Evolutionary conservation across 2,113 vertebrate species (phyloP).

Genomic region (Pterocles burchelli): DNA sequence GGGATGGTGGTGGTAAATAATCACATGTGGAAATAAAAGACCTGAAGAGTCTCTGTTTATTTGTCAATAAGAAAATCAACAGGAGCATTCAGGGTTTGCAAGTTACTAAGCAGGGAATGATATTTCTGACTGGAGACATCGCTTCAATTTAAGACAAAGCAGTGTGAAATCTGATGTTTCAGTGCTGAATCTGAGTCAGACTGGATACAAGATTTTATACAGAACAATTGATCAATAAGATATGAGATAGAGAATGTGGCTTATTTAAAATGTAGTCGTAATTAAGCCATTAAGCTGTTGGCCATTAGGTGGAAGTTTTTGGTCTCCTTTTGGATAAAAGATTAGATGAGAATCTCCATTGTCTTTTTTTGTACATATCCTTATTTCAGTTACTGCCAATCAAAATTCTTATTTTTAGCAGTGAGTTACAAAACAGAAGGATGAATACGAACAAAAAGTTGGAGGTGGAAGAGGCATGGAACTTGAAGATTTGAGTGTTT

Average conservation of each 20-base stretch:
- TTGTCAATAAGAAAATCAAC: neutral
- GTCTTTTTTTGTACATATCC: neutral
- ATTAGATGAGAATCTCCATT: neutral
- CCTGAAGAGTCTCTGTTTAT: neutral
- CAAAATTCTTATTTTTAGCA: conserved; percentile 32
- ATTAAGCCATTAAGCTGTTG: neutral
- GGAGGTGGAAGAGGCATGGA: neutral
- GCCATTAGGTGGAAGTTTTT: neutral
- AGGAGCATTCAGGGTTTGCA: neutral
- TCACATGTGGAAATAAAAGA: neutral
- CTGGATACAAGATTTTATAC: neutral
- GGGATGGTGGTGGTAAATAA: neutral
- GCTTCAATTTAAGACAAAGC: neutral
- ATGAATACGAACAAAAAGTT: neutral
- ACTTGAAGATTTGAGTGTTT: neutral
- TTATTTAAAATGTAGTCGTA: neutral
- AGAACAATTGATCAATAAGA: neutral
- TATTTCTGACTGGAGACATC: neutral
- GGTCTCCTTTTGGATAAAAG: neutral
- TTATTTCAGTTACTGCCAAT: neutral
- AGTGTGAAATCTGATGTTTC: neutral
- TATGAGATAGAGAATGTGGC: neutral
- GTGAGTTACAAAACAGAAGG: neutral
- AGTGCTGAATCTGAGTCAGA: neutral
- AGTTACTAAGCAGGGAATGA: neutral